Evolutionary conservation across 2,888 invertebrate species (phyloP).

Genomic region (Zele albiditarsus): DNA sequence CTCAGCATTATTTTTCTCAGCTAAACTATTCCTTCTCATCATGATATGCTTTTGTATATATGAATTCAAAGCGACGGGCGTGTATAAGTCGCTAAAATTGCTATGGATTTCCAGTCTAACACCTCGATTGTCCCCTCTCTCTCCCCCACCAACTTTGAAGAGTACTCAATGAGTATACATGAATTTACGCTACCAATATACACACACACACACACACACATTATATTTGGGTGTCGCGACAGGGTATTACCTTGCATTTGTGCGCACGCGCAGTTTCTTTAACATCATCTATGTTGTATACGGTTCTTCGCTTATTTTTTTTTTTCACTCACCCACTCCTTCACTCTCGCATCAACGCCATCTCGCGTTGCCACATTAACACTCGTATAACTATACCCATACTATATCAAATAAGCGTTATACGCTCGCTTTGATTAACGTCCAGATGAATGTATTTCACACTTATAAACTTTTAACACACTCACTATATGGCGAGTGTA

Average conservation of each 20-base stretch:
- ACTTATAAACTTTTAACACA: conserved; percentile 35
- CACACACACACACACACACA: no score
- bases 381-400: background rate
- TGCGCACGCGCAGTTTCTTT: conserved; percentile 40
- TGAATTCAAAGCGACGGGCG: conserved; percentile 61
- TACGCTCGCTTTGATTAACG: conserved; percentile 58
- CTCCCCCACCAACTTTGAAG: conserved; percentile 55
- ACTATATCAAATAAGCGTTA: background rate
- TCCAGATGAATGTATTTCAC: conserved; percentile 61
- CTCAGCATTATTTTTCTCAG: no score
- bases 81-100: conserved; percentile 70
- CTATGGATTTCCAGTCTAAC: conserved; percentile 73
- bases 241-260: background rate
- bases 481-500: conserved; percentile 34
- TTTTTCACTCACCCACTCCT: conserved; percentile 23
- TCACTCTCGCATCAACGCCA: background rate
- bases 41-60: conserved; percentile 37
- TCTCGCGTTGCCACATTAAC: background rate
- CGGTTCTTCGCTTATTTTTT: conserved; percentile 49
- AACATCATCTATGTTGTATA: conserved; percentile 34
- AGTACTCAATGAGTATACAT: conserved; percentile 69
- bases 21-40: background rate
- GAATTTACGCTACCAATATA: conserved; percentile 66
- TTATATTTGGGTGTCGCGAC: background rate
- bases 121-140: conserved; percentile 69